A percentile compares a stretch with the other conserved stretches of the same genome.
Conservation (phyloP, 1,140 invertebrate genomes). For the Leguminivora glycinivorella region DNA sequence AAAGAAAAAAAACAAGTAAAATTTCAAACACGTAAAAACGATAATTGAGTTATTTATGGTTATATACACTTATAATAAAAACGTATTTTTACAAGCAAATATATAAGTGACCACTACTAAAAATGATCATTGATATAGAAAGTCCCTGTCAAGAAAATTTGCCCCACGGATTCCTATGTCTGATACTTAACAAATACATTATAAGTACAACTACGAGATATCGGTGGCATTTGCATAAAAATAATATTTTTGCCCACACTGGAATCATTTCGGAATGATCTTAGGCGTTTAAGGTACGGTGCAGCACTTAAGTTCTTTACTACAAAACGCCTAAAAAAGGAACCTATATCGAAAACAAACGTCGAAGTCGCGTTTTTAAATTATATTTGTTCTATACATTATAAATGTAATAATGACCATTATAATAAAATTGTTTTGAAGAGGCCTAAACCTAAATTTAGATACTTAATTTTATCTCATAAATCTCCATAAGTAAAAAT, state of each 20-base stretch:
- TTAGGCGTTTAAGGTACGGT: constrained; percentile 42
- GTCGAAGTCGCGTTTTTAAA: not conserved
- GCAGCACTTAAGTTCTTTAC: not conserved
- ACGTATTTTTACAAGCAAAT: too few relatives aligned
- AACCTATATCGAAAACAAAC: constrained; percentile 19
- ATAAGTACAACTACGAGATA: constrained; percentile 41
- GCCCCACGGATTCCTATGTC: too few relatives aligned
- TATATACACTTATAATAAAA: too few relatives aligned
- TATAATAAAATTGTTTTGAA: not conserved
- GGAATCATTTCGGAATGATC: constrained; percentile 56
- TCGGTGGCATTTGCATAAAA: constrained; percentile 49
- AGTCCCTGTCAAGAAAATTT: too few relatives aligned
- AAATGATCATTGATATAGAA: too few relatives aligned
- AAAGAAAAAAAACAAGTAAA: too few relatives aligned
- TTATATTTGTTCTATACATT: not conserved
- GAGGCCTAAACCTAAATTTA: constrained; percentile 16
- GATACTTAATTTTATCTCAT: constrained; percentile 8
- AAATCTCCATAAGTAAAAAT: constrained; percentile 10
- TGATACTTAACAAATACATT: constrained; percentile 26
- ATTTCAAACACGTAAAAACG: too few relatives aligned
- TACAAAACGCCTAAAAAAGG: not conserved
- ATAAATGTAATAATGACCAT: not conserved
- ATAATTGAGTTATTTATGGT: too few relatives aligned
- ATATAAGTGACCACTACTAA: too few relatives aligned
- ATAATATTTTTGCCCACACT: constrained; percentile 37